Base-by-base conservation (phyloP, 2,797 vertebrate genomes). In the Pelobates cultripes region DNA sequence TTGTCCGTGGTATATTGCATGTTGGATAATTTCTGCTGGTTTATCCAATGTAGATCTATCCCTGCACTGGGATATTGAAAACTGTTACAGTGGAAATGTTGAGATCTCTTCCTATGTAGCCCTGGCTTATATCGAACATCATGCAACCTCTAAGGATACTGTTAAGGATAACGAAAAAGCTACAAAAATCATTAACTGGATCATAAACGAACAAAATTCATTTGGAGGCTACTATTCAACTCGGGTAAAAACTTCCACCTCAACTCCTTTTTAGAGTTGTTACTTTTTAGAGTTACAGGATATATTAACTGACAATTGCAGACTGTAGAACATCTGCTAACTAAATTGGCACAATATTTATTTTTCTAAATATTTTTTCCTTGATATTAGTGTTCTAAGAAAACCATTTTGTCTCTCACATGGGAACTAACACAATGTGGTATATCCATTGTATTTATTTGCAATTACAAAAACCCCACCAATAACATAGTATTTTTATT, bases 71-170 rank as follows among this genome's bases (percentile, higher is more conserved):
- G 12, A 15, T 6, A 8, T 7, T 5, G 8, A 13, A 2, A 0
- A 3, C 9, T n/a, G n/a, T 43, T 9, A 4, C 8, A 2, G 10
- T 9, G 9, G 7, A 41, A 7, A 15, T 10, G 4, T 78, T 60
- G 70, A 82, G 51, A 78, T 7, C 6, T 1, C 42, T 5, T 2
- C 70, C 1, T 78, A 78, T 43, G 53, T 78, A 45, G 0, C 77
- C 42, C 42, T 82, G 43, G 47, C 81, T 41, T 44, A 78, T 15
- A 61, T 82, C 12, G 73, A 61, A 7, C 42, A 42, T 3, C 28
- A 68, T 17, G 28, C 43, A 7, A 67, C 47, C 42, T 2, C 10
- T 0, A 69, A 78, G n/a, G 43, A 78, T 42, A 3, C 73, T 41
- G 28, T 2, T 1, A 28, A 28, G 28, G 28, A 28, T 28, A 28